Evolutionary conservation across 2,113 vertebrate genomes (phyloP), one percentile per base, ranked within the genome.

Genomic region (Ceuthmochares aereus): DNA sequence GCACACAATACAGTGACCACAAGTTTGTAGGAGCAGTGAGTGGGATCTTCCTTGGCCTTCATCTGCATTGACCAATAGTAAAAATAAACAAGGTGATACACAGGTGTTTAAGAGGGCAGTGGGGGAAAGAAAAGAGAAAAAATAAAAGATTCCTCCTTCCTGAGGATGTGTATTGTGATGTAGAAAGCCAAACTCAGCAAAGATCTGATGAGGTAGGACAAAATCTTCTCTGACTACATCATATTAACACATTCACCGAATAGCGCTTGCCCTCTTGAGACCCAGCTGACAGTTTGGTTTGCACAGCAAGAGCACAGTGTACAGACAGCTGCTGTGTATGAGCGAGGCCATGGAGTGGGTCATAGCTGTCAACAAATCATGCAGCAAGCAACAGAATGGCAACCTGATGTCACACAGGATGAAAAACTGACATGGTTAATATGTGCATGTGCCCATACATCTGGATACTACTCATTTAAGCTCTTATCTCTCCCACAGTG

Each of bases 281-380:
- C 26, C 18, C 45, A 54, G 40, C 0, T 62, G 86, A n/a, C 30
- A 14, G 42, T 43, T 43, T 70, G 60, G 77, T 16, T 66, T 3
- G 3, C 36, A 30, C 26, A 60, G 42, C 27, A 27, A 40, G 40
- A 16, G 18, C 4, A 2, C 0, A 3, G 47, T 15, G 6, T 25
- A 14, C 19, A 16, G 58, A 45, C 19, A 70, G 4, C 26, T 43
- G 63, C 67, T 27, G 16, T 12, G 29, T 6, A 6, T 5, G 14
- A 3, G 7, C 27, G 3, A 4, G 25, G 62, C 45, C 34, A 5
- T 0, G 3, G 32, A n/a, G 43, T 4, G 22, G 18, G 37, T 22
- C 18, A 1, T 3, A 66, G 45, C 51, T 36, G 29, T 26, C 37
- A 32, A 25, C 19, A n/a, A 62, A 22, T 10, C 55, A 47, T 14